Conservation (phyloP, 2,797 vertebrate species). For the Eospalax fontanierii region DNA sequence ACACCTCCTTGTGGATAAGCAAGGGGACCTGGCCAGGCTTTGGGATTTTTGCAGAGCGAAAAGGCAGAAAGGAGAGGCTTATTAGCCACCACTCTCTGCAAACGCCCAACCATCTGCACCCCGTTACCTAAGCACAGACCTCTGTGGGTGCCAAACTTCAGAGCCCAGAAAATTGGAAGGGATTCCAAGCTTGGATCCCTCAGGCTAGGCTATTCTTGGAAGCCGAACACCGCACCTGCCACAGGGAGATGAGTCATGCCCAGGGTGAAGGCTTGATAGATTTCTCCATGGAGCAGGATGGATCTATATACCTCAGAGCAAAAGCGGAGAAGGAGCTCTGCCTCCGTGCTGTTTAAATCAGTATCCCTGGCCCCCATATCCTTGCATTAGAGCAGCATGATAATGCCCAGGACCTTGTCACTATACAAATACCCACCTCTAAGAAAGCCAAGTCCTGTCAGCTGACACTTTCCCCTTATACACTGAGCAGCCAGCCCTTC, state of each 20-base stretch:
- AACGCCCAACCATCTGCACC: conserved; percentile 73
- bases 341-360: not conserved
- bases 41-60: not conserved
- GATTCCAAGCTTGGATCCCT: conserved; percentile 84
- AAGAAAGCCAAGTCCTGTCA: not conserved
- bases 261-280: conserved; percentile 71
- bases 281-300: conserved; percentile 52
- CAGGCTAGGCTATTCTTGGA: conserved; percentile 86
- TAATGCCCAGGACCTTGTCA: not conserved
- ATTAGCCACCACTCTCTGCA: conserved; percentile 62
- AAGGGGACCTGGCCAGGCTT: not conserved
- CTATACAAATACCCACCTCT: not conserved
- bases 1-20: not conserved
- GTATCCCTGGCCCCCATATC: not conserved
- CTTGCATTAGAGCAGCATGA: not conserved
- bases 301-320: conserved; percentile 24
- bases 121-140: conserved; percentile 82
- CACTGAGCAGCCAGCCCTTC: not conserved
- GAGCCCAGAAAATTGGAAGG: conserved; percentile 84
- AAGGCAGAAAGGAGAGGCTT: conserved; percentile 32
- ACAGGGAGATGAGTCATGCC: conserved; percentile 83
- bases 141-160: conserved; percentile 82
- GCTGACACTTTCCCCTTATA: not conserved
- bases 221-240: conserved; percentile 71
- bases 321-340: not conserved